Conservation (phyloP, 2,113 vertebrate genomes). For the Pipra filicauda region DNA sequence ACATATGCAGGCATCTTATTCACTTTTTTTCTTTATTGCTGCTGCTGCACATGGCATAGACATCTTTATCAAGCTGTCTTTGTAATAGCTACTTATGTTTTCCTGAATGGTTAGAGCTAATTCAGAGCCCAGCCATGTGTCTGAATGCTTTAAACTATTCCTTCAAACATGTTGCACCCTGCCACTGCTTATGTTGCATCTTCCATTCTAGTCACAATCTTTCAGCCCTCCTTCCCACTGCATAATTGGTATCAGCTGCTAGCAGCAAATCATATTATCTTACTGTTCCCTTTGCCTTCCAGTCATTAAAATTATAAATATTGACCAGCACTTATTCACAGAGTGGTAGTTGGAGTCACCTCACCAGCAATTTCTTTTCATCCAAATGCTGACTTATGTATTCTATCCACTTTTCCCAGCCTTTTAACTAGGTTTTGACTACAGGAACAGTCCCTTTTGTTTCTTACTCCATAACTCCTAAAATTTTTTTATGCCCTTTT, state of each 20-base stretch:
- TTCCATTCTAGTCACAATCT: background rate
- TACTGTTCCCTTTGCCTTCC: background rate
- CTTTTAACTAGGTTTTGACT: background rate
- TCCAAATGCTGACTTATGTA: background rate
- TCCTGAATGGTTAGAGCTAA: slow-evolving; percentile 38
- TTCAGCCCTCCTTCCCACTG: background rate
- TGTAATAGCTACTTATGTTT: slow-evolving; percentile 40
- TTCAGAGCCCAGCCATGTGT: slow-evolving; percentile 30
- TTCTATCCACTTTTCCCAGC: background rate
- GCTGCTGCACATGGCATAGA: background rate
- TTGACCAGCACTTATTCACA: background rate
- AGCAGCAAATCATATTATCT: background rate
- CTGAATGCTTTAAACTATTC: slow-evolving; percentile 24
- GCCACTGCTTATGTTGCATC: slow-evolving; percentile 6
- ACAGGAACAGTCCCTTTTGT: background rate
- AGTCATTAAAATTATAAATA: background rate
- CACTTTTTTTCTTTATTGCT: background rate
- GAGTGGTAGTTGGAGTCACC: background rate
- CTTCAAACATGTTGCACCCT: slow-evolving; percentile 13
- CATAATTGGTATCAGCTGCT: background rate
- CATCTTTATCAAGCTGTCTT: slow-evolving; percentile 40
- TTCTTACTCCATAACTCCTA: background rate
- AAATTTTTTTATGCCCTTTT: background rate
- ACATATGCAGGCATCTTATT: background rate
- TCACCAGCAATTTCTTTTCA: background rate